Percentiles rank a stretch among this genome's conserved stretches.
Evolutionary conservation across 2,888 invertebrate genomes (phyloP).

Genomic region (Ashinkailepas kermadecensis): DNA sequence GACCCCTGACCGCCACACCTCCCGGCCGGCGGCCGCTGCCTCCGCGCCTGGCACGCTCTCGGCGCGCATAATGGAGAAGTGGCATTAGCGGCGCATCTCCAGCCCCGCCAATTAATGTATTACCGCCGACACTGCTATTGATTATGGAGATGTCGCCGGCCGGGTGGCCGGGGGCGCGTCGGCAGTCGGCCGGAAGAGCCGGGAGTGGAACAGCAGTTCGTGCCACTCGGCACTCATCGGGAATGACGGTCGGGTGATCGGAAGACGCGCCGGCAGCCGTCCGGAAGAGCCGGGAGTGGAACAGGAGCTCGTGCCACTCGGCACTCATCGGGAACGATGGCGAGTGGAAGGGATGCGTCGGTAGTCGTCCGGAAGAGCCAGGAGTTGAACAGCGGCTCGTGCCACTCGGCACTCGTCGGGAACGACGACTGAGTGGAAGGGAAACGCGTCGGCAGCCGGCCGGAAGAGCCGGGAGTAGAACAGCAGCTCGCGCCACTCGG

Average conservation of each 20-base stretch:
- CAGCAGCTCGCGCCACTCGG: too few species aligned
- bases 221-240: too few species aligned
- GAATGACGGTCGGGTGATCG: too few species aligned
- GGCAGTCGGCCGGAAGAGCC: neutral
- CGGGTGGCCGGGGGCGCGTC: neutral
- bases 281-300: too few species aligned
- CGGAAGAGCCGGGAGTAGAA: too few species aligned
- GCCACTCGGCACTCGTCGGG: too few species aligned
- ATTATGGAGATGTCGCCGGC: neutral
- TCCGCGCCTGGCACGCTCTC: neutral
- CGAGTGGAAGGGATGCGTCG: neutral
- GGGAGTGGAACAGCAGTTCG: neutral
- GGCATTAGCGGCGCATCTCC: constrained; percentile 3
- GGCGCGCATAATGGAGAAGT: neutral
- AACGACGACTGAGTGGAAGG: too few species aligned
- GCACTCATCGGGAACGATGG: neutral
- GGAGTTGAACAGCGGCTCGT: neutral
- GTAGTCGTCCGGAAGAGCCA: neutral
- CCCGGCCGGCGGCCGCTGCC: neutral
- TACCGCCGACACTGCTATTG: neutral
- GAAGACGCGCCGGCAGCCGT: too few species aligned
- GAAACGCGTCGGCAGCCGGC: too few species aligned
- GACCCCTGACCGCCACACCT: neutral
- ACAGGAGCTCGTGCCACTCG: too few species aligned
- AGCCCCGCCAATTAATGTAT: constrained; percentile 10